A percentile compares a stretch with the other conserved stretches of the same genome.
These are phyloP conservation scores for Diadumene lineata DNA, from an alignment of 92 coral and sea anemone genomes.

Conservation along the genomic window DNA sequence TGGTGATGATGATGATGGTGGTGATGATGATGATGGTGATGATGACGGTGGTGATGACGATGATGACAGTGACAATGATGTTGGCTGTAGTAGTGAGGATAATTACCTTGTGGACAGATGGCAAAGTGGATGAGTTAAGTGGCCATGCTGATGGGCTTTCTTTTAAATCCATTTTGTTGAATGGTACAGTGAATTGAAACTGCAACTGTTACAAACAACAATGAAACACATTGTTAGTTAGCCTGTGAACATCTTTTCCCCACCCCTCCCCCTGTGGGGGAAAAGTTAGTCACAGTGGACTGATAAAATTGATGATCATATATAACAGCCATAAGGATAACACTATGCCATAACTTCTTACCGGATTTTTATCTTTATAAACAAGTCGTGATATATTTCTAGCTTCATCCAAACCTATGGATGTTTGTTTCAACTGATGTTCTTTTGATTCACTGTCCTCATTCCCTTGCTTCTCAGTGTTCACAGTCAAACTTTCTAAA, in stretches of 20 bases:
- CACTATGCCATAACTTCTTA: constrained; percentile 26
- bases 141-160: not conserved
- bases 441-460: not conserved
- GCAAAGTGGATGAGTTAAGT: constrained; percentile 25
- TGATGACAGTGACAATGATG: not conserved
- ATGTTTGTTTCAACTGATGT: not conserved
- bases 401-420: constrained; percentile 22
- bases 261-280: too few relatives aligned
- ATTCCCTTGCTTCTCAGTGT: not conserved
- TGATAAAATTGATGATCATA: constrained; percentile 18
- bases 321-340: not conserved
- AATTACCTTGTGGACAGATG: constrained; percentile 54
- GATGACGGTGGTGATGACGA: not conserved
- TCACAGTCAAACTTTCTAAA: constrained; percentile 37
- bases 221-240: too few relatives aligned
- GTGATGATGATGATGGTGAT: not conserved
- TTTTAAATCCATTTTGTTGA: constrained; percentile 15
- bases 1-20: not conserved
- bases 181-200: constrained; percentile 16
- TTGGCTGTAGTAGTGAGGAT: not conserved
- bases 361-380: constrained; percentile 71
- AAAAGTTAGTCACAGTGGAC: too few relatives aligned
- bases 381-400: constrained; percentile 55
- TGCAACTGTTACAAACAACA: constrained; percentile 36
- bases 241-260: too few relatives aligned